A percentile compares a stretch with the other conserved stretches of the same genome.
Conservation (phyloP, 2,797 vertebrate genomes). For the Chelon auratus region DNA sequence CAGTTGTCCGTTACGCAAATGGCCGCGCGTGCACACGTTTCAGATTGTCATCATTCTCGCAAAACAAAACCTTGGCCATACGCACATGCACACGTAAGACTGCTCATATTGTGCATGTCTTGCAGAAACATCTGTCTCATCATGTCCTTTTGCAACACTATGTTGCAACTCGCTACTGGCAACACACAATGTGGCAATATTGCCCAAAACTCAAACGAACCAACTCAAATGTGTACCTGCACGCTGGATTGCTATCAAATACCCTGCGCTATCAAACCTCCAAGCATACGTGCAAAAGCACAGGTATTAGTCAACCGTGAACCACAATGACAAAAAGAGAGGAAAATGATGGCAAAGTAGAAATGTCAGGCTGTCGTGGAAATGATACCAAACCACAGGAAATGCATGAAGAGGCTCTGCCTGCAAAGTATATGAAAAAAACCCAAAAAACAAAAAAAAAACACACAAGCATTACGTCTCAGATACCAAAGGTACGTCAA, state of each 20-base stretch:
- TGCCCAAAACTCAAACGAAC: neutral
- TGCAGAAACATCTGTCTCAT: neutral
- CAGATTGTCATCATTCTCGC: neutral
- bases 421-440: neutral
- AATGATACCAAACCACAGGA: neutral
- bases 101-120: neutral
- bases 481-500: constrained; percentile 6
- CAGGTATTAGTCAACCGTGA: too few species aligned
- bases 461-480: neutral
- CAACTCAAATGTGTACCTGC: too few species aligned
- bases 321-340: too few species aligned
- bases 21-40: neutral
- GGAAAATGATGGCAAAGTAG: neutral
- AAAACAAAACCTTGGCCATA: neutral
- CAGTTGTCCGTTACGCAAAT: neutral
- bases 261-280: neutral
- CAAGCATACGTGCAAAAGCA: constrained; percentile 17
- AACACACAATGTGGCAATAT: neutral
- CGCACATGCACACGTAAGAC: neutral
- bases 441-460: too few species aligned
- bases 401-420: neutral
- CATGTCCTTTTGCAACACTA: neutral
- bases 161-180: neutral
- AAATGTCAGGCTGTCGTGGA: neutral
- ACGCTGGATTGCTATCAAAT: neutral